phyloP scores from a whole-genome alignment of 2,797 vertebrate species.

The Halcyon smyrnensis region DNA sequence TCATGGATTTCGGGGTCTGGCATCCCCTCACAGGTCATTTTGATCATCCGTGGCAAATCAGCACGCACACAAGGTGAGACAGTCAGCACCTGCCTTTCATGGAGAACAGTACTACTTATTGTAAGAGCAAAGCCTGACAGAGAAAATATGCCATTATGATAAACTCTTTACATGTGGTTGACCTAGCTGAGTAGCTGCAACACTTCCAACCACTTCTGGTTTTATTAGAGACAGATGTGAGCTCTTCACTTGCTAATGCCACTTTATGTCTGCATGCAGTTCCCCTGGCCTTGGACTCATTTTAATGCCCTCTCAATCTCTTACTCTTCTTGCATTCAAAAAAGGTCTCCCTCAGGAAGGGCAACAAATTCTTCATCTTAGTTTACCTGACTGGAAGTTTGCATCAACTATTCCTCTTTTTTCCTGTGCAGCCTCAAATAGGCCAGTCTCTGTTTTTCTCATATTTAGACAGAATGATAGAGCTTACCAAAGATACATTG shows the following conservation, averaged over 20 bases:
- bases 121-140: neutral
- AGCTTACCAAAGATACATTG: neutral
- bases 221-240: neutral
- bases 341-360: neutral
- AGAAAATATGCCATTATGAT: neutral
- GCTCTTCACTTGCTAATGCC: neutral
- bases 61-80: neutral
- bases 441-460: neutral
- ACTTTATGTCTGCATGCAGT: neutral
- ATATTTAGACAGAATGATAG: neutral
- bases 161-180: neutral
- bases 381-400: neutral
- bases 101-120: neutral
- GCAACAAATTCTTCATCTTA: neutral
- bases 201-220: neutral
- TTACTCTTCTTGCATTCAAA: neutral
- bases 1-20: fast-evolving
- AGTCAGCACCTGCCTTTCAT: neutral
- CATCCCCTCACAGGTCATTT: neutral
- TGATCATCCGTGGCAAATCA: neutral
- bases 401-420: neutral
- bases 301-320: neutral
- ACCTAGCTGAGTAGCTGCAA: neutral
- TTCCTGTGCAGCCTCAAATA: neutral
- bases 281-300: neutral